Conservation (phyloP, 2,888 invertebrate genomes). For the Epirrhoe alternata region DNA sequence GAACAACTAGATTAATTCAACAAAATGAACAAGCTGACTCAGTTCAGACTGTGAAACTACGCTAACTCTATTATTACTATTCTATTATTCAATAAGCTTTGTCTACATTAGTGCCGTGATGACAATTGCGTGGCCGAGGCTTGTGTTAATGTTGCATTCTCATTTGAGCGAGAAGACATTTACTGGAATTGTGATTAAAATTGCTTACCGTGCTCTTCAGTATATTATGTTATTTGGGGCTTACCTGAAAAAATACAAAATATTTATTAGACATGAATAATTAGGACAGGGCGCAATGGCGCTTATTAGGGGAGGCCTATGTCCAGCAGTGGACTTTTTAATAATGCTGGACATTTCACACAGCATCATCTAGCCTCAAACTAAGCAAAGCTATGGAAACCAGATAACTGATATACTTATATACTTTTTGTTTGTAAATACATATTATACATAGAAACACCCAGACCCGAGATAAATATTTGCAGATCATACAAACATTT, state of each 20-base stretch:
- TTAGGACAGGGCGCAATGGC: no score
- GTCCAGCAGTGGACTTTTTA: no score
- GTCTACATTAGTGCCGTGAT: background rate
- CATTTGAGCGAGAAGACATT: background rate
- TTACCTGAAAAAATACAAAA: conserved; percentile 38
- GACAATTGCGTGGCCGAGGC: background rate
- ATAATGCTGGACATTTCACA: no score
- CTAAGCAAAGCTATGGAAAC: no score
- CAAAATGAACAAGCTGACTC: background rate
- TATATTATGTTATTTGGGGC: background rate
- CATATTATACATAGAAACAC: no score
- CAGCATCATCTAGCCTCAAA: no score
- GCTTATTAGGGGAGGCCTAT: no score
- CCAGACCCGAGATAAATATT: no score
- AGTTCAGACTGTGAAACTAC: background rate
- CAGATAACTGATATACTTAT: no score
- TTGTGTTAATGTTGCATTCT: background rate
- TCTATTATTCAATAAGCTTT: conserved; percentile 1
- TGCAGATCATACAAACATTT: no score
- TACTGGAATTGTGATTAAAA: background rate
- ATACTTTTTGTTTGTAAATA: no score
- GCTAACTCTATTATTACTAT: conserved; percentile 3
- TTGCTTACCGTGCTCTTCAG: background rate
- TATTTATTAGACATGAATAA: background rate
- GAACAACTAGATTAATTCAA: no score